Evolutionary conservation across 2,797 vertebrate genomes (phyloP).

Genomic region (Chrosomus eos): DNA sequence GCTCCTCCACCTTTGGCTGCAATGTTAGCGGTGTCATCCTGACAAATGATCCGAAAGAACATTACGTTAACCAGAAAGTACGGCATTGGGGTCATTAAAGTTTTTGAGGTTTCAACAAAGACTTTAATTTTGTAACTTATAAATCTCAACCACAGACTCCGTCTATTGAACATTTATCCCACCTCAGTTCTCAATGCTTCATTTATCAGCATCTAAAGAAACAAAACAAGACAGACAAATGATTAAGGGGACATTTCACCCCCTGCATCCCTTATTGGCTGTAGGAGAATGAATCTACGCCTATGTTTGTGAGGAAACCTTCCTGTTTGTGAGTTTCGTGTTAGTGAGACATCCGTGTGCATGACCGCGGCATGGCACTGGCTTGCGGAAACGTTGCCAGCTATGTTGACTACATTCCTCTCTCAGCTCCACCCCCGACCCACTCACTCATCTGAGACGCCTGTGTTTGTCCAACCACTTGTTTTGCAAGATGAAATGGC

Average conservation of each 20-base stretch:
- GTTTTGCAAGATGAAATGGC: conserved; percentile 47
- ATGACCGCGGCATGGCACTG: conserved; percentile 18
- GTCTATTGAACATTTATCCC: neutral
- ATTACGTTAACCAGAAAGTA: conserved; percentile 25
- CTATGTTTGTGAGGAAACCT: conserved; percentile 17
- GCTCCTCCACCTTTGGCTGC: conserved; percentile 36
- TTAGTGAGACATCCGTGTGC: conserved; percentile 25
- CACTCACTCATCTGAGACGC: conserved; percentile 42
- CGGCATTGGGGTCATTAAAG: conserved; percentile 2
- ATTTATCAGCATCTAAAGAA: conserved; percentile 19
- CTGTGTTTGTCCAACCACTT: conserved; percentile 39
- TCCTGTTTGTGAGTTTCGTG: conserved; percentile 17
- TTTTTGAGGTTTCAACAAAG: conserved; percentile 20
- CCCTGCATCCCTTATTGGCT: neutral
- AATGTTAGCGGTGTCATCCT: conserved; percentile 14
- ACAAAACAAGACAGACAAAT: conserved; percentile 6
- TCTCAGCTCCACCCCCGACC: conserved; percentile 20
- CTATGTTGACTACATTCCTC: conserved; percentile 32
- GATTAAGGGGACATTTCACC: neutral
- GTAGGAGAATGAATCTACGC: neutral
- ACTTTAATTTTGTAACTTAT: conserved; percentile 27
- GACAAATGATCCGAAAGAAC: conserved; percentile 15
- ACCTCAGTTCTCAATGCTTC: neutral
- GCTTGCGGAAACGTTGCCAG: conserved; percentile 18
- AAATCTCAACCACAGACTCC: neutral